phyloP scores from a whole-genome alignment of 2,888 invertebrate genomes.

The Prionchulus punctatus region DNA sequence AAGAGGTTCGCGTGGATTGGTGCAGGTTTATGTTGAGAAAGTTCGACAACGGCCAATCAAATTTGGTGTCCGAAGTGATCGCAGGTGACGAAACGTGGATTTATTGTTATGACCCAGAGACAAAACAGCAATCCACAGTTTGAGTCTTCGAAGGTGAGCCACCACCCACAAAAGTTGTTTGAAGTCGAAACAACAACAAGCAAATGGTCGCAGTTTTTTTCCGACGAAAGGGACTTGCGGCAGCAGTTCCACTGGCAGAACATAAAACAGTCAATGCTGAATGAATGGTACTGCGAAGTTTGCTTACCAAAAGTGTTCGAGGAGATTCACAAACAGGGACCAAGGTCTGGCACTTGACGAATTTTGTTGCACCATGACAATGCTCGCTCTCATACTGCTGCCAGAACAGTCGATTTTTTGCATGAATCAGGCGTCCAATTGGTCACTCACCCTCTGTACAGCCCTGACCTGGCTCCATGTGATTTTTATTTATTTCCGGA shows the following conservation, averaged over 20 bases:
- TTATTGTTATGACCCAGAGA: background rate
- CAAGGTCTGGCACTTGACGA: background rate
- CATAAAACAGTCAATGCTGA: background rate
- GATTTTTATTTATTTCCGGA: too few species aligned
- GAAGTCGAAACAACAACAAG: background rate
- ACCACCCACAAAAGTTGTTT: background rate
- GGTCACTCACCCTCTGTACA: background rate
- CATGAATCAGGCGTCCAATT: background rate
- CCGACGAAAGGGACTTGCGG: background rate
- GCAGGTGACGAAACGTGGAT: constrained; percentile 1
- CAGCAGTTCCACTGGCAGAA: background rate
- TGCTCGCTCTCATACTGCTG: background rate
- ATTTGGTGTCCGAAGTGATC: background rate
- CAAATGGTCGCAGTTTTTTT: constrained; percentile 1
- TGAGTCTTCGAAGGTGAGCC: background rate
- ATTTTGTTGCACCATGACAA: background rate
- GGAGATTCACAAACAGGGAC: background rate
- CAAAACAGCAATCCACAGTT: background rate
- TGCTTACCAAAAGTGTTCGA: background rate
- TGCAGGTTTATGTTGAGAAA: background rate
- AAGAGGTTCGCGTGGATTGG: background rate
- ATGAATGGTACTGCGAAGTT: background rate
- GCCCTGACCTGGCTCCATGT: background rate
- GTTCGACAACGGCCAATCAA: background rate
- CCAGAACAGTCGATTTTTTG: background rate